Conservation (phyloP, 2,888 invertebrate genomes). For the Chironomus riparius region DNA sequence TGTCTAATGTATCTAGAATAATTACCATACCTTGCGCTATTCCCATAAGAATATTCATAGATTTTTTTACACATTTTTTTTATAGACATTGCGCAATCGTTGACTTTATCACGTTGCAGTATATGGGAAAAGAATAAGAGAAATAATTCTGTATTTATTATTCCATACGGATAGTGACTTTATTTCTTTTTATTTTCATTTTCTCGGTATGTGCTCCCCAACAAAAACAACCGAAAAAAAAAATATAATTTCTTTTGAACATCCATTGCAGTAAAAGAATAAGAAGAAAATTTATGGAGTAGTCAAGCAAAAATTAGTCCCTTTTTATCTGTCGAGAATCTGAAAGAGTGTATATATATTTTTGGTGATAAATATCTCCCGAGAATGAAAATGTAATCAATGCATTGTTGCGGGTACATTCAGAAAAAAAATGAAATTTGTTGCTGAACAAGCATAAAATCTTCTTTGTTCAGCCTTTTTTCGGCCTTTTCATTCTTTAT, state of each 20-base stretch:
- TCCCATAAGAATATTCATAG: not conserved
- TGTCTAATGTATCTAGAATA: not conserved
- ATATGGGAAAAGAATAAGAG: not conserved
- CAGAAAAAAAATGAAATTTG: not conserved
- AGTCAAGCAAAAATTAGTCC: not conserved
- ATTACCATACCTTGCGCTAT: not conserved
- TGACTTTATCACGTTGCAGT: conserved; percentile 24
- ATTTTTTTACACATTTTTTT: not conserved
- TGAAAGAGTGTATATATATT: not conserved
- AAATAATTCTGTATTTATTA: conserved; percentile 13
- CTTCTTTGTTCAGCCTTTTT: not conserved
- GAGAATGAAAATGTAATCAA: not conserved
- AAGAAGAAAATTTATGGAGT: not conserved
- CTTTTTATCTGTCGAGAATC: not conserved
- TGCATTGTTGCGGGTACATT: not conserved
- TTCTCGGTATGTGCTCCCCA: not conserved
- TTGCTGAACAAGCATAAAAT: not conserved
- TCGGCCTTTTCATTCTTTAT: not conserved
- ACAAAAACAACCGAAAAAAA: not conserved
- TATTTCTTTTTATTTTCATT: not conserved
- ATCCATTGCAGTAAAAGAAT: not conserved
- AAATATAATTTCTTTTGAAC: not conserved
- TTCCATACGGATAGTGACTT: conserved; percentile 26
- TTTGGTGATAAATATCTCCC: not conserved
- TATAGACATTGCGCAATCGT: conserved; percentile 14